Evolutionary conservation across 2,113 vertebrate species (phyloP).

Genomic region (Jaculus jaculus): DNA sequence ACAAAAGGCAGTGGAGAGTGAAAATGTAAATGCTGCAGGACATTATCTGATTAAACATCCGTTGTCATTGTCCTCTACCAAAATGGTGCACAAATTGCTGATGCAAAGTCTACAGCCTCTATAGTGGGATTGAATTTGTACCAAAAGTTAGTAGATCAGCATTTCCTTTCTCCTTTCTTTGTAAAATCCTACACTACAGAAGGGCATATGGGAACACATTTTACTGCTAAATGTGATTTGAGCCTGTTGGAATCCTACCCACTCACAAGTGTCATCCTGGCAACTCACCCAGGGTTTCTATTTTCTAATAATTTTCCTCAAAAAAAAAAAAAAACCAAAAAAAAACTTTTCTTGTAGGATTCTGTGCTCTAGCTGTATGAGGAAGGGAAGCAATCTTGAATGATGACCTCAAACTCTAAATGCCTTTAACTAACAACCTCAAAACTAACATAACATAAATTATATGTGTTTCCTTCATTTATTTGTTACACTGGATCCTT

Average conservation of each 20-base stretch:
- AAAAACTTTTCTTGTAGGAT: neutral
- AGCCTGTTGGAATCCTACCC: slow-evolving; percentile 82
- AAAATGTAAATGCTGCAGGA: slow-evolving; percentile 67
- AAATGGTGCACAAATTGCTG: slow-evolving; percentile 75
- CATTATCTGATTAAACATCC: slow-evolving; percentile 69
- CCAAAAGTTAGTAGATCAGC: slow-evolving; percentile 75
- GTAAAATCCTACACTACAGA: slow-evolving; percentile 61
- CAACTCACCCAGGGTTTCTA: slow-evolving; percentile 65
- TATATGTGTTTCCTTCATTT: neutral
- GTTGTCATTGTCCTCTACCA: slow-evolving; percentile 48
- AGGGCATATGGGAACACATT: slow-evolving; percentile 52
- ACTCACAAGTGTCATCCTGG: slow-evolving; percentile 82
- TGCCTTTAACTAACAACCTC: neutral
- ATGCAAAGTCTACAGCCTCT: slow-evolving; percentile 76
- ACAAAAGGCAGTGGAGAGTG: slow-evolving; percentile 59
- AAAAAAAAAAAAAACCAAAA: neutral
- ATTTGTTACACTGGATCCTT: neutral
- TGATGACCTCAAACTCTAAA: neutral
- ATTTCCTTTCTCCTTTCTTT: slow-evolving; percentile 83
- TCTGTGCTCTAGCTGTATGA: neutral
- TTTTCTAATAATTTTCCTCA: neutral
- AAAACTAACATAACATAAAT: neutral
- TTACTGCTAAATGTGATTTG: slow-evolving; percentile 64
- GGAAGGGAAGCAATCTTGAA: neutral
- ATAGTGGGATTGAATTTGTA: slow-evolving; percentile 68